Conservation (phyloP, 2,888 invertebrate species). For the Melanostoma mellinum region DNA sequence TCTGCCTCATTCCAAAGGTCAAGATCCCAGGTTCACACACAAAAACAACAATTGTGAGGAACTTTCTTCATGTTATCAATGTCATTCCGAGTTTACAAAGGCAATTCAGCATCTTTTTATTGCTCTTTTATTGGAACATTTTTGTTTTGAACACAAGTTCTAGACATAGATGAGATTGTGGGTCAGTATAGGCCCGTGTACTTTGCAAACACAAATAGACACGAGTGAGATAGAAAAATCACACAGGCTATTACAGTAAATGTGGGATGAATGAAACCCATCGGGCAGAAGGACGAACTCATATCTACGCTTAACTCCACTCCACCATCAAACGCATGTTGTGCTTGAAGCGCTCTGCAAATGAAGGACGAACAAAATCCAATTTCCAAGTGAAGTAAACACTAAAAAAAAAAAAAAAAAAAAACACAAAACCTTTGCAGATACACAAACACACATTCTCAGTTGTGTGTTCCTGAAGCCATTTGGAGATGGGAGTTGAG, state of each 20-base stretch:
- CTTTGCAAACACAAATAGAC: neutral
- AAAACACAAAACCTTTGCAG: slow-evolving; percentile 2
- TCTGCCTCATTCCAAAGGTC: slow-evolving; percentile 3
- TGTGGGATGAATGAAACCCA: slow-evolving; percentile 63
- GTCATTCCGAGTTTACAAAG: slow-evolving; percentile 49
- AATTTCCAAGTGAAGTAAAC: slow-evolving; percentile 38
- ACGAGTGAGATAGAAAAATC: slow-evolving; percentile 43
- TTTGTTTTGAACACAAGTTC: slow-evolving; percentile 11
- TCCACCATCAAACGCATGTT: slow-evolving; percentile 20
- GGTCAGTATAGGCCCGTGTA: neutral
- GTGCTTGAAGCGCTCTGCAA: slow-evolving; percentile 1
- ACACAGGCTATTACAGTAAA: slow-evolving; percentile 56
- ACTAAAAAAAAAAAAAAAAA: slow-evolving; percentile 15
- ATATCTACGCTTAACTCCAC: slow-evolving; percentile 4
- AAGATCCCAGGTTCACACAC: slow-evolving; percentile 14
- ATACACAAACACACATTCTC: slow-evolving; percentile 5
- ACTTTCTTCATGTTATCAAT: slow-evolving; percentile 51
- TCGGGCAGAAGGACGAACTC: slow-evolving; percentile 42
- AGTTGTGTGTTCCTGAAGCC: neutral
- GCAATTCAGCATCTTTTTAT: slow-evolving; percentile 51
- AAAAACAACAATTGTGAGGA: slow-evolving; percentile 25
- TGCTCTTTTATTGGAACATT: slow-evolving; percentile 56
- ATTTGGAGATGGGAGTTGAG: slow-evolving; percentile 5
- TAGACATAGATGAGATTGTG: slow-evolving; percentile 17
- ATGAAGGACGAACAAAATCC: slow-evolving; percentile 17